Evolutionary conservation across 2,888 invertebrate genomes (phyloP), one percentile per base, ranked within the genome.

Genomic region (Syritta pipiens): DNA sequence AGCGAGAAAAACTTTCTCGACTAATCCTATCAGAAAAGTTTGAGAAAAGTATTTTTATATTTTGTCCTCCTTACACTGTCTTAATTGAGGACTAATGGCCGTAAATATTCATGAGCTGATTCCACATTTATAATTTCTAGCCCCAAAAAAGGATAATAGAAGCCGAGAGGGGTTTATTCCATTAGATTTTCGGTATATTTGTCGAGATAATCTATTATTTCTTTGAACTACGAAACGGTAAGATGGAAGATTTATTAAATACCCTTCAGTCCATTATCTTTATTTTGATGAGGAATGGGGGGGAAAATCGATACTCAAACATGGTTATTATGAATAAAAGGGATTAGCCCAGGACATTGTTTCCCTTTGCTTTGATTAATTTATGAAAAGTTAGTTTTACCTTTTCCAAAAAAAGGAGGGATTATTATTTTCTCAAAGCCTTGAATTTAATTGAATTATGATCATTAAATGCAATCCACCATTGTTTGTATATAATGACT

Each of bases 101-200:
- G 48, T 49, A 28, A 62, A 62, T 62, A 62, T 62, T 49, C 53
- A 37, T 53, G 53, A 14, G 17, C n/a, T n/a, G n/a, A n/a, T n/a
- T n/a, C n/a, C n/a, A n/a, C n/a, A n/a, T n/a, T n/a, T n/a, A n/a
- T n/a, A n/a, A n/a, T n/a, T n/a, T n/a, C n/a, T n/a, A n/a, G n/a
- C n/a, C n/a, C n/a, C n/a, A n/a, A n/a, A n/a, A n/a, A n/a, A n/a
- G n/a, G n/a, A n/a, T n/a, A n/a, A n/a, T n/a, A n/a, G n/a, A n/a
- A n/a, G n/a, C n/a, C 12, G 22, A 12, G 12, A 12, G 22, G 14
- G 44, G 44, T 22, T 24, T 42, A 24, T 30, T 7, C 19, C 48
- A 49, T 30, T 30, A 14, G 14, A 22, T 12, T 37, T 10, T 19
- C 12, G 7, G 19, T 17, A 28, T 4, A 7, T 26, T 40, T 40